These are phyloP conservation scores for Hymenochirus boettgeri DNA, from an alignment of 2,113 vertebrate species.

Conservation along the genomic window DNA sequence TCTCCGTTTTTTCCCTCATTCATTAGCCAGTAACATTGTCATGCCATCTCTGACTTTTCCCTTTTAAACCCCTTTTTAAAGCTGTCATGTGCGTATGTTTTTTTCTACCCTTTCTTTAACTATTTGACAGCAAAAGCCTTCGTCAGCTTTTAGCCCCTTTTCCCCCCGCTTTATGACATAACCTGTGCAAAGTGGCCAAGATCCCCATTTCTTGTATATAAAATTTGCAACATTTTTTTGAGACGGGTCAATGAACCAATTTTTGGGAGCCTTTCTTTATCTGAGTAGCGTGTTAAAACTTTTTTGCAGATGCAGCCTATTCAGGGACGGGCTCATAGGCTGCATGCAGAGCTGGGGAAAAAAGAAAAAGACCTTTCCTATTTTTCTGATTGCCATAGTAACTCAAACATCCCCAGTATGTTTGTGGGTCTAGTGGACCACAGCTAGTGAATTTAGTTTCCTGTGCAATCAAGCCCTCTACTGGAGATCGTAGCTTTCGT, in stretches of 20 bases:
- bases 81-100: constrained; percentile 73
- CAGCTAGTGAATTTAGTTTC: constrained; percentile 66
- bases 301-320: constrained; percentile 94
- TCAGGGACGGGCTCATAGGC: constrained; percentile 87
- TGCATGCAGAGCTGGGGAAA: constrained; percentile 86
- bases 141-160: constrained; percentile 74
- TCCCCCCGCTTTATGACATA: constrained; percentile 81
- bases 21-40: constrained; percentile 78
- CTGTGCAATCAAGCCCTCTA: constrained; percentile 82
- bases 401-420: constrained; percentile 85
- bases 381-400: constrained; percentile 92
- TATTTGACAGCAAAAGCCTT: constrained; percentile 75
- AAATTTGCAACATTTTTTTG: constrained; percentile 90
- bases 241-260: constrained; percentile 99
- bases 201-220: constrained; percentile 78
- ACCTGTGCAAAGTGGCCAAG: constrained; percentile 78
- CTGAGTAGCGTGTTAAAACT: constrained; percentile 86
- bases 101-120: constrained; percentile 57
- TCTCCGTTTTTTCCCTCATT: constrained; percentile 65
- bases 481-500: constrained; percentile 75
- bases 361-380: constrained; percentile 78
- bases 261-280: constrained; percentile 80
- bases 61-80: constrained; percentile 74
- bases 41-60: constrained; percentile 77
- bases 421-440: constrained; percentile 60